Conservation (phyloP, 2,113 vertebrate genomes). For the Syrmaticus mikado region DNA sequence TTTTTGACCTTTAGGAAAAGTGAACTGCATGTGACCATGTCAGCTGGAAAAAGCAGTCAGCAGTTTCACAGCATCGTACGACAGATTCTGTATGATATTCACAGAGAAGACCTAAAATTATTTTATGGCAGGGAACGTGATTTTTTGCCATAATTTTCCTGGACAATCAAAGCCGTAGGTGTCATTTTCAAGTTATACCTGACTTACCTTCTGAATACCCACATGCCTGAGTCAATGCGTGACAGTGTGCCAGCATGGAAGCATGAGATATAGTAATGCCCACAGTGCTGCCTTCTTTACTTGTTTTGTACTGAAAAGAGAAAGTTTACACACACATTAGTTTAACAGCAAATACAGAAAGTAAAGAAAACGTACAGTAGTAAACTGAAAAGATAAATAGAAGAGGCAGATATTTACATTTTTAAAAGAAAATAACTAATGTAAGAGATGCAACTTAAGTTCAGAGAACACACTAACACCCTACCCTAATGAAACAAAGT, state of each 20-base stretch:
- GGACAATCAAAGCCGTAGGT: not conserved
- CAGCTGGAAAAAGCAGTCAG: not conserved
- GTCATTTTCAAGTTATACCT: not conserved
- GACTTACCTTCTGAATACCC: conserved; percentile 93
- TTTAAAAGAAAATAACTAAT: not conserved
- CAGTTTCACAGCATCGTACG: not conserved
- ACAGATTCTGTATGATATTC: not conserved
- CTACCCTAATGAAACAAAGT: not conserved
- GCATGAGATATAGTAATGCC: conserved; percentile 90
- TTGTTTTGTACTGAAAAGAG: conserved; percentile 91
- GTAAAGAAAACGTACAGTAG: not conserved
- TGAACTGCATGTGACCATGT: not conserved
- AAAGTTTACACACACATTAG: not conserved
- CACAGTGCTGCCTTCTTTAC: conserved; percentile 96
- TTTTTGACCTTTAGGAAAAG: not conserved
- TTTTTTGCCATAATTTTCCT: not conserved
- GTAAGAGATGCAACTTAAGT: not conserved
- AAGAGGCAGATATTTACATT: not conserved
- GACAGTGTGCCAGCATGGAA: conserved; percentile 92
- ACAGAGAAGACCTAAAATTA: not conserved
- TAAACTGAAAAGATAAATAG: not conserved
- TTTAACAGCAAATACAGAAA: not conserved
- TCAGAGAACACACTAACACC: not conserved
- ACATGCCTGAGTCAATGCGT: conserved; percentile 91
- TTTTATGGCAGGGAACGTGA: not conserved